phyloP scores from a whole-genome alignment of 2,888 invertebrate species.

The Muscina levida region DNA sequence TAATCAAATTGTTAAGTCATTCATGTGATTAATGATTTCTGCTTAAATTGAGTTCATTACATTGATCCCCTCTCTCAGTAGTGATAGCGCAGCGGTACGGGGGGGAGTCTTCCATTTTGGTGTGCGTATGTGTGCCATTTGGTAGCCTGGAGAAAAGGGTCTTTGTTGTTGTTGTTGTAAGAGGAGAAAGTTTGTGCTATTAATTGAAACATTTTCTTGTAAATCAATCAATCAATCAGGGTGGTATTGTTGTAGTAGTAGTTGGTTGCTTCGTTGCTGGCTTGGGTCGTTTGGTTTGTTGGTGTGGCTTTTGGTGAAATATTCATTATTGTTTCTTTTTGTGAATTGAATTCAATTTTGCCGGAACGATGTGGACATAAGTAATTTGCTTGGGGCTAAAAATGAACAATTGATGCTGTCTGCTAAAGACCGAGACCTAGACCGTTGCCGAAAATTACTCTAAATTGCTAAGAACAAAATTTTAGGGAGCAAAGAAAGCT shows the following conservation, averaged over 20 bases:
- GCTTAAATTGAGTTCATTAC: constrained; percentile 12
- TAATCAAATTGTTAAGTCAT: constrained; percentile 29
- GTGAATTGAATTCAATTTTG: not conserved
- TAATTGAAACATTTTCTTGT: constrained; percentile 24
- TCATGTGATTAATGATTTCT: constrained; percentile 47
- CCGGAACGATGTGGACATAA: not conserved
- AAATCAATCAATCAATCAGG: constrained; percentile 27
- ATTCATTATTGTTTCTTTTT: not conserved
- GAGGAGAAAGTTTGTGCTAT: constrained; percentile 32
- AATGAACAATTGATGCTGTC: too few species aligned
- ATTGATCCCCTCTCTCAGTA: not conserved
- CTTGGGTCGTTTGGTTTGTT: too few species aligned
- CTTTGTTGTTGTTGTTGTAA: not conserved
- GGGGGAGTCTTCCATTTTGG: not conserved
- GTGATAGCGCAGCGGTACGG: too few species aligned
- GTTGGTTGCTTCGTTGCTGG: too few species aligned
- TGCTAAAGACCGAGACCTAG: too few species aligned
- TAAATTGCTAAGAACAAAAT: too few species aligned
- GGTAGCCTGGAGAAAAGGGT: constrained; percentile 1
- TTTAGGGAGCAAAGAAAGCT: too few species aligned
- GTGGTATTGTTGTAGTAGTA: not conserved
- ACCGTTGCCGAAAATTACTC: too few species aligned
- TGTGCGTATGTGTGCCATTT: constrained; percentile 18
- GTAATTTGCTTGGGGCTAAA: not conserved
- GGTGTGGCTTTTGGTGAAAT: not conserved